Percentiles rank a stretch among this genome's conserved stretches.
Conservation (phyloP, 2,113 vertebrate species). For the Elgaria multicarinata region DNA sequence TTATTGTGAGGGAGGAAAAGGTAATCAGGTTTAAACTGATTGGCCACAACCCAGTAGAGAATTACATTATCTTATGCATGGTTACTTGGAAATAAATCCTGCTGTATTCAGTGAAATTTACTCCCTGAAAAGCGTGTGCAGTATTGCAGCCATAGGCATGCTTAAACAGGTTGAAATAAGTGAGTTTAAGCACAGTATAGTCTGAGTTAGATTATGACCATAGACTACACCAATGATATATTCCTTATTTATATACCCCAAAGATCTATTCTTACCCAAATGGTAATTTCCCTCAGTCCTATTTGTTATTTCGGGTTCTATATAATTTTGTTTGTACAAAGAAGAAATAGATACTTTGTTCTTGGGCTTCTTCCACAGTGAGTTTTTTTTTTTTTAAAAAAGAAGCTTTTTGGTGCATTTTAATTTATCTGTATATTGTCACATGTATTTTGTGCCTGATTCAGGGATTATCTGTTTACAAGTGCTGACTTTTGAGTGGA, state of each 20-base stretch:
- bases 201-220: background rate
- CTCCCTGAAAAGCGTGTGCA: background rate
- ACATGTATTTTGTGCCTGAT: background rate
- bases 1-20: background rate
- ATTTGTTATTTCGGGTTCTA: background rate
- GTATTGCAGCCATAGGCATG: background rate
- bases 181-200: background rate
- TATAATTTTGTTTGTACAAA: background rate
- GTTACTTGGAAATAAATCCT: background rate
- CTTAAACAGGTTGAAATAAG: background rate
- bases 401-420: background rate
- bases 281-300: background rate
- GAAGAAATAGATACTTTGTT: background rate
- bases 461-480: background rate
- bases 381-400: too few species aligned
- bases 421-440: background rate
- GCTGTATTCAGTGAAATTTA: background rate
- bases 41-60: background rate
- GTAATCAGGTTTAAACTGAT: background rate
- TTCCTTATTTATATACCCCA: background rate
- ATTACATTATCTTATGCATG: background rate
- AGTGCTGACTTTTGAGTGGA: background rate
- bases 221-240: background rate
- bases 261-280: background rate
- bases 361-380: background rate